Evolutionary conservation across 2,113 vertebrate genomes (phyloP).

Genomic region (Pelecanus crispus): DNA sequence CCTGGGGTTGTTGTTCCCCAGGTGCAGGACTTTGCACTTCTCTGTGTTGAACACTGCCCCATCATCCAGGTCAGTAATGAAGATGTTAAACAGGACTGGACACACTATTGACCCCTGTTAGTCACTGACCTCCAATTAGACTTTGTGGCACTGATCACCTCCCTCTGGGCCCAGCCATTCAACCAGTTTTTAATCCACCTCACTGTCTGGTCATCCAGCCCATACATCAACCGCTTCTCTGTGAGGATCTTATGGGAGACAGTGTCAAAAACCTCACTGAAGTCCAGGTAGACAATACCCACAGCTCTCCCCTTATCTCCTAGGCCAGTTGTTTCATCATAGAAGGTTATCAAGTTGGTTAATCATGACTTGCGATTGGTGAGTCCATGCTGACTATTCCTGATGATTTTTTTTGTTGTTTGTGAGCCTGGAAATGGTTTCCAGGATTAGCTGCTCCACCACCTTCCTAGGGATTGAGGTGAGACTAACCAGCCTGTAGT

Average conservation of each 20-base stretch:
- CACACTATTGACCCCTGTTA: not conserved
- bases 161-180: not conserved
- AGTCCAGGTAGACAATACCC: accelerated
- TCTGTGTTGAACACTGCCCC: not conserved
- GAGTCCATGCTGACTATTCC: not conserved
- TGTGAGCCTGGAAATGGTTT: not conserved
- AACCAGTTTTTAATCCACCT: not conserved
- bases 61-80: not conserved
- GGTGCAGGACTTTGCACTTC: not conserved
- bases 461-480: not conserved
- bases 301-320: not conserved
- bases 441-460: not conserved
- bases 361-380: not conserved
- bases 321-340: not conserved
- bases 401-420: not conserved
- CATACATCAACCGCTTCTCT: not conserved
- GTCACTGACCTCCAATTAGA: not conserved
- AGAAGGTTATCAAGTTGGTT: not conserved
- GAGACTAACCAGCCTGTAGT: not conserved
- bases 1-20: not conserved
- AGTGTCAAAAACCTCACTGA: not conserved
- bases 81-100: not conserved
- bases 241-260: not conserved
- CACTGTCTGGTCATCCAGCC: not conserved
- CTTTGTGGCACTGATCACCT: not conserved